Evolutionary conservation across 2,888 invertebrate genomes (phyloP).

Genomic region (Seira ritae): DNA sequence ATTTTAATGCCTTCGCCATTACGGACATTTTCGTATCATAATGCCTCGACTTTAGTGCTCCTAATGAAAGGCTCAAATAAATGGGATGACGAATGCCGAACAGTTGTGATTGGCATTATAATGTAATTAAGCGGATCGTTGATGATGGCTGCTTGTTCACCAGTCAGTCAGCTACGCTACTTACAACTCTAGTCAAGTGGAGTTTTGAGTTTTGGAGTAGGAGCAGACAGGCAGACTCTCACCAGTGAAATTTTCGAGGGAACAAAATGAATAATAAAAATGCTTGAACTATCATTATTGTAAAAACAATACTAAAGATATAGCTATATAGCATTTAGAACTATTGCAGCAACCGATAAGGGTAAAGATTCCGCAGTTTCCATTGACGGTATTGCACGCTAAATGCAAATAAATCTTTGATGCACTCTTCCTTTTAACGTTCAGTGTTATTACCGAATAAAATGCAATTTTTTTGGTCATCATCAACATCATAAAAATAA

Average conservation of each 20-base stretch:
- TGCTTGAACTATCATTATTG: too few species aligned
- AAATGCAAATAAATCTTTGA: too few species aligned
- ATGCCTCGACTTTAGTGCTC: conserved; percentile 33
- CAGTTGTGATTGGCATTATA: conserved; percentile 64
- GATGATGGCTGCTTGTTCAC: conserved; percentile 60
- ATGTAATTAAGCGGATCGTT: conserved; percentile 63
- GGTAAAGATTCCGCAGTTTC: too few species aligned
- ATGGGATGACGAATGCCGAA: conserved; percentile 62
- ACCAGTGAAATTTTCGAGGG: too few species aligned
- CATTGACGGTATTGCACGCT: too few species aligned
- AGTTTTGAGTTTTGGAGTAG: too few species aligned
- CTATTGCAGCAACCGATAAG: too few species aligned
- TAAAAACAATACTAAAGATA: too few species aligned
- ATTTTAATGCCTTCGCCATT: neutral
- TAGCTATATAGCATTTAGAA: too few species aligned
- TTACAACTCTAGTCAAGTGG: too few species aligned
- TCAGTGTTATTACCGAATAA: conserved; percentile 14
- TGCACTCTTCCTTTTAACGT: neutral
- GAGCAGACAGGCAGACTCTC: conserved; percentile 41
- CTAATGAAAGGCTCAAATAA: conserved; percentile 47
- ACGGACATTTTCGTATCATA: conserved; percentile 12
- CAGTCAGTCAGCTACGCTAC: conserved; percentile 57
- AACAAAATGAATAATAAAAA: too few species aligned
- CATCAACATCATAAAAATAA: conserved; percentile 28
- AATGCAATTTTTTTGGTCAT: conserved; percentile 41